Evolutionary conservation across 2,113 vertebrate genomes (phyloP).

Genomic region (Elephas maximus): DNA sequence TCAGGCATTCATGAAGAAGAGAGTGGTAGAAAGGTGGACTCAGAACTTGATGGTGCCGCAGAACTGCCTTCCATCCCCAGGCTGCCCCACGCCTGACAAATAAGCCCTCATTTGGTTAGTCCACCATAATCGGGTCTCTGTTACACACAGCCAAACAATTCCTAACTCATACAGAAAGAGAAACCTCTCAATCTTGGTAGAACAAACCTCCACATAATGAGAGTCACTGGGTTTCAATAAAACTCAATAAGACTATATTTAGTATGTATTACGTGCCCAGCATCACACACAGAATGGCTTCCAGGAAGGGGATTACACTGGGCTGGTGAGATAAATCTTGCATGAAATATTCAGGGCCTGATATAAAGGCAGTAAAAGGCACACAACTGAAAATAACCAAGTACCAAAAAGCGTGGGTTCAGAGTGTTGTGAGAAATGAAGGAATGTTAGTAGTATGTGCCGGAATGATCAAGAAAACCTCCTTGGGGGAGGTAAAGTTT

Average conservation of each 20-base stretch:
- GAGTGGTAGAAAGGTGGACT: fast-evolving
- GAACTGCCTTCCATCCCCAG: not conserved
- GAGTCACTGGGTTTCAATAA: not conserved
- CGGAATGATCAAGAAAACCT: not conserved
- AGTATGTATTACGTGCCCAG: not conserved
- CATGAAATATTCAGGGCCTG: fast-evolving
- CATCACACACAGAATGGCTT: not conserved
- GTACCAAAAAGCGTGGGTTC: fast-evolving
- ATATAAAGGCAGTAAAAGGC: fast-evolving
- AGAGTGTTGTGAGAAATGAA: not conserved
- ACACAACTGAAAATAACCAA: fast-evolving
- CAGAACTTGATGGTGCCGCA: fast-evolving
- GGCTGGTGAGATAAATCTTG: not conserved
- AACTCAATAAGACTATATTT: fast-evolving
- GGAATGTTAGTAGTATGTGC: fast-evolving
- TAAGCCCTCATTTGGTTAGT: fast-evolving
- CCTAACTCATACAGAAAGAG: no score
- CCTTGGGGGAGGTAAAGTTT: not conserved
- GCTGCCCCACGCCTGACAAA: fast-evolving
- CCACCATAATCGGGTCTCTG: fast-evolving
- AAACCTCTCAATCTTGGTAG: not conserved
- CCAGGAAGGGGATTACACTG: fast-evolving
- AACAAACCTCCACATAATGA: not conserved
- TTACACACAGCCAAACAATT: not conserved
- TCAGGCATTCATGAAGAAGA: not conserved